Conservation (phyloP, 2,797 vertebrate genomes). For the Epinephelus awoara region DNA sequence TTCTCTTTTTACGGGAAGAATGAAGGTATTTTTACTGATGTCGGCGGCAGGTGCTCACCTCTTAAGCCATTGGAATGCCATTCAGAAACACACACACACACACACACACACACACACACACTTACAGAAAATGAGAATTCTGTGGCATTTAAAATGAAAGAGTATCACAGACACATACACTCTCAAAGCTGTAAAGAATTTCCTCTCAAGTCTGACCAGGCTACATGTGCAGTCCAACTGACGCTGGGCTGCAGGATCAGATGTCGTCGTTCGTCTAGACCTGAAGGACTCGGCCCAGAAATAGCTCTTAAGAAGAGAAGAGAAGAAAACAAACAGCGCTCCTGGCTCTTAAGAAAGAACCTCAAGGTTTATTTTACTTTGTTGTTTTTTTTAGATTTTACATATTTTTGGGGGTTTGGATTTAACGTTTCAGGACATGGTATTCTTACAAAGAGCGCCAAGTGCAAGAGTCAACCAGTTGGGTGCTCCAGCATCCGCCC, state of each 20-base stretch:
- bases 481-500: constrained; percentile 12
- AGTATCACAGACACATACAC: constrained; percentile 48
- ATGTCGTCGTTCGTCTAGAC: constrained; percentile 75
- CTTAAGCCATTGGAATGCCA: constrained; percentile 42
- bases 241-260: constrained; percentile 61
- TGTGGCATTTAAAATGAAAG: constrained; percentile 89
- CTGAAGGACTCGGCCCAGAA: constrained; percentile 74
- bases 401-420: constrained; percentile 63
- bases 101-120: constrained; percentile 8
- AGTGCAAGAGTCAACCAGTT: constrained; percentile 30
- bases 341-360: constrained; percentile 55
- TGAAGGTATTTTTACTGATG: constrained; percentile 59
- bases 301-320: constrained; percentile 53
- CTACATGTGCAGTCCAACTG: constrained; percentile 66
- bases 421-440: constrained; percentile 53
- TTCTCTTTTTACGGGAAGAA: constrained; percentile 67
- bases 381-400: constrained; percentile 43
- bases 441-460: constrained; percentile 37
- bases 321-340: constrained; percentile 68
- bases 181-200: constrained; percentile 67
- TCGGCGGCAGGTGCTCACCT: constrained; percentile 53
- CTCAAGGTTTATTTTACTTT: constrained; percentile 63
- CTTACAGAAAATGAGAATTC: constrained; percentile 85
- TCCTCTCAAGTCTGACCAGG: constrained; percentile 56
- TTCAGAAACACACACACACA: constrained; percentile 35